phyloP scores from a whole-genome alignment of 2,797 vertebrate genomes.

The Kryptopterus vitreolus region DNA sequence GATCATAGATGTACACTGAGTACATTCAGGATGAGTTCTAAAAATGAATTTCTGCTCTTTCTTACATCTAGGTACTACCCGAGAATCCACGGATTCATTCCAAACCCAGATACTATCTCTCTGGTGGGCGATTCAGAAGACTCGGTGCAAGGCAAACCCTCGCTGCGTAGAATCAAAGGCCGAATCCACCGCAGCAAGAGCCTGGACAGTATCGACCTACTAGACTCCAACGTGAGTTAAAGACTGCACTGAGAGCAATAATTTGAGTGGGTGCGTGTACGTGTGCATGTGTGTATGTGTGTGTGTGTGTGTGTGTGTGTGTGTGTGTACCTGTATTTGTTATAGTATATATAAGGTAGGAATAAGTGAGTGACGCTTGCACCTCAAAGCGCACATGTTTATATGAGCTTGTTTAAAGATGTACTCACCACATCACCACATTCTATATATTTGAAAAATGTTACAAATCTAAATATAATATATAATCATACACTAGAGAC shows the following conservation, averaged over 20 bases:
- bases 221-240: constrained; percentile 91
- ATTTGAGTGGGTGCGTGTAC: constrained; percentile 8
- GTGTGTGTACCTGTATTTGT: neutral
- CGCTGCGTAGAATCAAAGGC: constrained; percentile 94
- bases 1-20: neutral
- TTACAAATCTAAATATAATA: no score
- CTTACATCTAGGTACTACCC: constrained; percentile 50
- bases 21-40: neutral
- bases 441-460: neutral
- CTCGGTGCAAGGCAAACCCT: constrained; percentile 89
- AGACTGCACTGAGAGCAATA: constrained; percentile 45
- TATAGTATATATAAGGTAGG: neutral
- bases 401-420: neutral
- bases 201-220: constrained; percentile 90
- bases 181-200: constrained; percentile 95
- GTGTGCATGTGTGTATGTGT: neutral
- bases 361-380: neutral
- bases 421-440: neutral
- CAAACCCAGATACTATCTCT: constrained; percentile 74
- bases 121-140: constrained; percentile 68
- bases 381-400: neutral
- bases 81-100: constrained; percentile 41
- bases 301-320: neutral
- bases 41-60: neutral
- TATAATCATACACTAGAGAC: neutral